These are phyloP conservation scores for Acanthurus tractus DNA, from an alignment of 2,797 vertebrate species.

Conservation along the genomic window DNA sequence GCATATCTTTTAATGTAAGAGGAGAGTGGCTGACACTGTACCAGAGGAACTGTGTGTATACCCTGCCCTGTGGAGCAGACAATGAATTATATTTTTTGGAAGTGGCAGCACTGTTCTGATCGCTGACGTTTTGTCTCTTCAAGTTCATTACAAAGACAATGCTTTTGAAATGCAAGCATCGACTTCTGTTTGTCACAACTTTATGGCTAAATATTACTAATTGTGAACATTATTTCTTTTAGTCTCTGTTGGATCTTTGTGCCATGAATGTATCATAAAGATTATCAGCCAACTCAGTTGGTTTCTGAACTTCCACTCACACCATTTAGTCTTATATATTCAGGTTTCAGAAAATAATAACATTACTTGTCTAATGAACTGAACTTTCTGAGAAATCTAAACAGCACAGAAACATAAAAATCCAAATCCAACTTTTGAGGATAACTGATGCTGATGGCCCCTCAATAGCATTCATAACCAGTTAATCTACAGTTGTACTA, in stretches of 20 bases:
- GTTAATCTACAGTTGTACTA: constrained; percentile 48
- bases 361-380: constrained; percentile 52
- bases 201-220: constrained; percentile 60
- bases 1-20: constrained; percentile 83
- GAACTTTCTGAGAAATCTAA: constrained; percentile 42
- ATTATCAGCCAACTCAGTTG: constrained; percentile 35
- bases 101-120: constrained; percentile 84
- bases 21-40: constrained; percentile 88
- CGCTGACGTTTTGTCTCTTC: constrained; percentile 72
- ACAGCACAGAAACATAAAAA: constrained; percentile 51
- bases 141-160: constrained; percentile 72
- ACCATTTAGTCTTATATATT: constrained; percentile 42
- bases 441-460: constrained; percentile 44
- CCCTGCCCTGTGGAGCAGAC: constrained; percentile 91
- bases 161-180: constrained; percentile 71
- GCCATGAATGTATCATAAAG: constrained; percentile 72
- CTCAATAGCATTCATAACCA: constrained; percentile 62
- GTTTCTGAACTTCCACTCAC: constrained; percentile 45
- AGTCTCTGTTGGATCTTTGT: constrained; percentile 42
- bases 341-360: constrained; percentile 52
- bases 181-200: constrained; percentile 63
- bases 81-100: constrained; percentile 85
- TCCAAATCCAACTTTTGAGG: constrained; percentile 45
- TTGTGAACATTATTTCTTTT: constrained; percentile 59
- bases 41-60: constrained; percentile 87